These are phyloP conservation scores for Morpho helenor DNA, from an alignment of 2,888 invertebrate species.

Conservation along the genomic window DNA sequence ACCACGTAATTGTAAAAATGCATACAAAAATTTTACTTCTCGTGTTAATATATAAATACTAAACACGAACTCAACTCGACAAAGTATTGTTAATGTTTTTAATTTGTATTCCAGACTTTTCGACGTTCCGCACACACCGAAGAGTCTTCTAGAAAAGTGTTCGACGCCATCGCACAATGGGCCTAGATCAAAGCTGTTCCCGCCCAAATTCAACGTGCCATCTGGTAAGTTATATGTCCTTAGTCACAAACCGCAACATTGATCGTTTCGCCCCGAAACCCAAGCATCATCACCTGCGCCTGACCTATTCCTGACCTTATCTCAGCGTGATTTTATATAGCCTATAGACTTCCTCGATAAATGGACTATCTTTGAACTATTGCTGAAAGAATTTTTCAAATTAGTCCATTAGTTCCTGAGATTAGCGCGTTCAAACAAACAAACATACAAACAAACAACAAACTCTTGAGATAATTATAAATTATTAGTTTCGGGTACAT, in stretches of 20 bases:
- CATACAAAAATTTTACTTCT: no score
- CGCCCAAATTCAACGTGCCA: slow-evolving; percentile 52
- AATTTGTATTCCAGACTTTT: slow-evolving; percentile 79
- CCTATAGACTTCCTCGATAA: neutral
- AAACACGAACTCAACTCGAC: no score
- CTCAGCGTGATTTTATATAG: no score
- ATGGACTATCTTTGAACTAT: no score
- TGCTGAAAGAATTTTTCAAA: no score
- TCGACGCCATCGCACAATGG: slow-evolving; percentile 78
- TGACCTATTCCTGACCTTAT: neutral
- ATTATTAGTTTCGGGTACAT: no score
- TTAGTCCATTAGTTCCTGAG: no score
- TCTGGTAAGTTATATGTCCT: slow-evolving; percentile 40
- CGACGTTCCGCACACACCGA: slow-evolving; percentile 92
- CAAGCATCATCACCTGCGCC: neutral
- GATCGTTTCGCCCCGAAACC: neutral
- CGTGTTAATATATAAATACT: no score
- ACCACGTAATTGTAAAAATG: no score
- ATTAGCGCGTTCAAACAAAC: no score
- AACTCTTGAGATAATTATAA: no score
- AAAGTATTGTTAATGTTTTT: neutral
- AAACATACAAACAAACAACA: no score
- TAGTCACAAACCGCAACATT: neutral
- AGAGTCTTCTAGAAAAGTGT: slow-evolving; percentile 87
- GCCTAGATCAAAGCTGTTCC: slow-evolving; percentile 74